These are phyloP conservation scores for Scleropages formosus DNA, from an alignment of 2,797 vertebrate species.

Conservation along the genomic window DNA sequence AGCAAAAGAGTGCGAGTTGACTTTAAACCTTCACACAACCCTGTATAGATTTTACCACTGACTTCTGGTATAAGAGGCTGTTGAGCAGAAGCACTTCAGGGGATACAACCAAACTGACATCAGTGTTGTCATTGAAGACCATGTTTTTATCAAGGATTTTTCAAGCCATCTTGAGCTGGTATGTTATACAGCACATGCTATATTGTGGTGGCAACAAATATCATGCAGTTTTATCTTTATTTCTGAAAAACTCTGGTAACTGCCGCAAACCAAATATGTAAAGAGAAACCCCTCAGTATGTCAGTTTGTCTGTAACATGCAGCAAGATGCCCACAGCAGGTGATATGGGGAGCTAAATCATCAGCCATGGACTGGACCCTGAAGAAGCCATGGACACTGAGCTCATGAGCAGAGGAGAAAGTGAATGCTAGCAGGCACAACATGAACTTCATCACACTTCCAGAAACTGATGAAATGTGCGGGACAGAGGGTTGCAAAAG, in stretches of 20 bases:
- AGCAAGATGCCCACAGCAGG: conserved; percentile 42
- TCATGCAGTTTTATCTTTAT: not conserved
- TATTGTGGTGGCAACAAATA: too few relatives aligned
- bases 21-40: conserved; percentile 12
- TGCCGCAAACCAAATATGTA: conserved; percentile 62
- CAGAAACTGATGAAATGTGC: conserved; percentile 45
- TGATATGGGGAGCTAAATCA: conserved; percentile 58
- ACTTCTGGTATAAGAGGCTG: conserved; percentile 1
- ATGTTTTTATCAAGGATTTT: conserved; percentile 74
- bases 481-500: not conserved
- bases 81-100: conserved; percentile 48
- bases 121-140: conserved; percentile 43
- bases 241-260: conserved; percentile 70
- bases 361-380: too few relatives aligned
- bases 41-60: not conserved
- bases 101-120: conserved; percentile 45
- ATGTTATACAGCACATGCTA: too few relatives aligned
- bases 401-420: conserved; percentile 54
- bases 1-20: conserved; percentile 21
- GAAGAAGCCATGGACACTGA: conserved; percentile 64
- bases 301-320: conserved; percentile 61
- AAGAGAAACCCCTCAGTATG: conserved; percentile 54
- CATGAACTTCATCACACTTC: conserved; percentile 52
- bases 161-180: not conserved
- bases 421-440: conserved; percentile 49